Base-by-base conservation (phyloP, 64 coral and sea anemone genomes). In the Astreopora myriophthalma region DNA sequence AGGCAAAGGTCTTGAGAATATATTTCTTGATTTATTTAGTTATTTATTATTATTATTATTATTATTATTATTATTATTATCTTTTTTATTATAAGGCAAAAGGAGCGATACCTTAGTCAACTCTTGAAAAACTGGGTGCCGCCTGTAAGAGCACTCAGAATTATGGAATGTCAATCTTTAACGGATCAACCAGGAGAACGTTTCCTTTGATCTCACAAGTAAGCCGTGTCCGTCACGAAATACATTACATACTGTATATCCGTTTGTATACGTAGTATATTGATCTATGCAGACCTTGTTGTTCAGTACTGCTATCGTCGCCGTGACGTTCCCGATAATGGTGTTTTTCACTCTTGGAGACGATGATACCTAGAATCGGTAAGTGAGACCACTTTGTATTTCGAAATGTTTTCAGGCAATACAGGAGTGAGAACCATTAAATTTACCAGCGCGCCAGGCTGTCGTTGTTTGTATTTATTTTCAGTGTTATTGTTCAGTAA, bases 161-260 rank as follows among this genome's bases (percentile, higher is more conserved):
- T n/a, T 25, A 63, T n/a, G 55, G 32, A 83, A 80, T 44, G 76
- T 80, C 60, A 34, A 80, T 55, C 76, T 80, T 60, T 60, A 80
- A 33, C 24, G 14, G 48, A 8, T 20, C 5, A 77, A 46, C 9
- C 23, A 24, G 44, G 74, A 77, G 69, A 73, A 73, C 32, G 30
- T 73, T 73, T 73, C 33, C 19, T 2, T 73, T 73, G 17, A 77
- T 77, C 40, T 46, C 22, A 77, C 46, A 36, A 58, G 22, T 64
- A 8, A 83, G 34, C 55, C 32, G 79, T 37, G 37, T 63, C 34
- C 32, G 79, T 83, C 79, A 83, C 79, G 79, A 36, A 83, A 83
- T 83, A 52, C 16, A n/a, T 20, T 64, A 20, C n/a, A 37, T 38
- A 64, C 48, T 10, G 2, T 7, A n/a, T 34, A 14, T 28, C 31